phyloP scores from a whole-genome alignment of 2,113 vertebrate species.

The Zonotrichia leucophrys region DNA sequence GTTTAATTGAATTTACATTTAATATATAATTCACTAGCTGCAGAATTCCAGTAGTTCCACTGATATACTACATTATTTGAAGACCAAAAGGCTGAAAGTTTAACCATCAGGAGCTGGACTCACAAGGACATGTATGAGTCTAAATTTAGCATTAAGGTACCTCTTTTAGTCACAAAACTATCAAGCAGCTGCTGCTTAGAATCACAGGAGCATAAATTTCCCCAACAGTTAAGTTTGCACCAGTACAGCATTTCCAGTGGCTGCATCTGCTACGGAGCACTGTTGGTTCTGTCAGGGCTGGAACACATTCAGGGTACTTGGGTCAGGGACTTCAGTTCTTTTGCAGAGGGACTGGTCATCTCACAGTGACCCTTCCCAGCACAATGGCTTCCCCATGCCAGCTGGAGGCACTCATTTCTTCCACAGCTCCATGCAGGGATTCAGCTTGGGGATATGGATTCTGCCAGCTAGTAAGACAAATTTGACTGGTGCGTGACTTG shows the following conservation, averaged over 20 bases:
- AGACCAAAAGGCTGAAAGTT: neutral
- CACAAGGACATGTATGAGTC: neutral
- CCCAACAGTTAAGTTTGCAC: neutral
- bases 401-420: rapidly evolving
- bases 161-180: neutral
- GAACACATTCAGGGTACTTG: rapidly evolving
- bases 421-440: rapidly evolving
- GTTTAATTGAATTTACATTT: neutral
- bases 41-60: neutral
- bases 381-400: rapidly evolving
- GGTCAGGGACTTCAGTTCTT: neutral
- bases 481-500: neutral
- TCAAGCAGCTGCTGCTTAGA: neutral
- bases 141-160: neutral
- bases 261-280: neutral
- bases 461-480: neutral
- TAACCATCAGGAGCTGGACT: neutral
- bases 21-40: neutral
- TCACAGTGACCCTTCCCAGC: neutral
- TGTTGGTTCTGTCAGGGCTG: rapidly evolving
- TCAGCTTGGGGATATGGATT: neutral
- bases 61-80: neutral
- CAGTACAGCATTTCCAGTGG: neutral
- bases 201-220: neutral
- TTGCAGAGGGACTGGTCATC: neutral